phyloP scores from a whole-genome alignment of 1,140 invertebrate genomes.

The Zelostemma sp. region DNA sequence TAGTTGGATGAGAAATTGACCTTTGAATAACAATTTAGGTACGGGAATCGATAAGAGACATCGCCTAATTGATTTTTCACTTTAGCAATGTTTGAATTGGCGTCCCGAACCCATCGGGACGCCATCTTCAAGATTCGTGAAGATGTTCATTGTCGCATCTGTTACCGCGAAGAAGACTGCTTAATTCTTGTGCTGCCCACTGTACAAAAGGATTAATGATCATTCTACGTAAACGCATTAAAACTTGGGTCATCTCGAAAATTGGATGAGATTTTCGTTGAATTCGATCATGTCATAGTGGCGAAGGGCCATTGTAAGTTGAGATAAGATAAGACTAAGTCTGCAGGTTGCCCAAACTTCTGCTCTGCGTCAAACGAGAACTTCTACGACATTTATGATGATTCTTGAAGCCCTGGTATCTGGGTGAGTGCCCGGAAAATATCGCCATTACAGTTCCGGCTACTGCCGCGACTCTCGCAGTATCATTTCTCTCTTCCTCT shows the following conservation, averaged over 20 bases:
- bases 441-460: not conserved
- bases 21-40: conserved; percentile 26
- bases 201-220: not conserved
- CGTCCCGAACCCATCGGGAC: not conserved
- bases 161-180: not conserved
- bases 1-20: conserved; percentile 2
- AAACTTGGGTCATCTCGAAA: not conserved
- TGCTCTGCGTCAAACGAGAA: not conserved
- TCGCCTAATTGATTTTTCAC: not conserved
- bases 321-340: not conserved
- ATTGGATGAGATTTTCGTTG: not conserved
- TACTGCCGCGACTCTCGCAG: not conserved
- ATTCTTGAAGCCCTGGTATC: not conserved
- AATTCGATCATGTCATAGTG: not conserved
- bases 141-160: not conserved
- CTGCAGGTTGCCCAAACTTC: not conserved
- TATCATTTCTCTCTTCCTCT: not conserved
- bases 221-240: not conserved
- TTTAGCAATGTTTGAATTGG: not conserved
- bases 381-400: not conserved
- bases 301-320: not conserved
- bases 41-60: not conserved
- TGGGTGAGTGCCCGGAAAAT: not conserved
- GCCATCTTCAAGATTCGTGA: not conserved
- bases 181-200: too few species aligned